Evolutionary conservation across 2,113 vertebrate species (phyloP).

Genomic region (Aramus guarauna): DNA sequence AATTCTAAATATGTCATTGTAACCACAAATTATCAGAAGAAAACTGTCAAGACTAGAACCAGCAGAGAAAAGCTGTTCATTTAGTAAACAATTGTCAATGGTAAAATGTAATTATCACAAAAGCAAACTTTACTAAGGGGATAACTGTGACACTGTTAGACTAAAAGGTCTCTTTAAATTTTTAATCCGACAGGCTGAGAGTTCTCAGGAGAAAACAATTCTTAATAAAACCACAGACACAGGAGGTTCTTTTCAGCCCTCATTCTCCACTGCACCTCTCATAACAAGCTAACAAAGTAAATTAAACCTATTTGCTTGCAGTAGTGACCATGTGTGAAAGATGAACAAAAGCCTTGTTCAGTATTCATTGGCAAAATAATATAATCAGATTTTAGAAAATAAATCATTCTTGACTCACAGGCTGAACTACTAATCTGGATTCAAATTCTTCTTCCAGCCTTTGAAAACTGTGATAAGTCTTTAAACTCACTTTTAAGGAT

Average conservation of each 20-base stretch:
- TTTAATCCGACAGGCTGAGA: constrained; percentile 65
- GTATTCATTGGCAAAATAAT: constrained; percentile 25
- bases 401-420: not conserved
- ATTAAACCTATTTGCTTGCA: constrained; percentile 40
- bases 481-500: not conserved
- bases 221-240: constrained; percentile 68
- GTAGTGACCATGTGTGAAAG: constrained; percentile 17
- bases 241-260: constrained; percentile 48
- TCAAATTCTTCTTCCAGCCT: not conserved
- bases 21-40: constrained; percentile 45
- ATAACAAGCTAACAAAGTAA: constrained; percentile 58
- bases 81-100: constrained; percentile 66
- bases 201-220: constrained; percentile 60
- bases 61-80: constrained; percentile 57
- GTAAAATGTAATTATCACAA: constrained; percentile 73
- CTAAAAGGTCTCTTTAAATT: constrained; percentile 72
- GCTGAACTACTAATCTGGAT: not conserved
- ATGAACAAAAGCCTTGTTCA: constrained; percentile 2
- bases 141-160: constrained; percentile 66
- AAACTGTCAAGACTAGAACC: constrained; percentile 62
- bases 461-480: not conserved
- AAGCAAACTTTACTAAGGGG: constrained; percentile 71
- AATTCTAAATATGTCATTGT: constrained; percentile 52
- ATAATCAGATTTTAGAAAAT: constrained; percentile 31
- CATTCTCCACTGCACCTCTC: not conserved